Conservation (phyloP, 1,140 invertebrate genomes). For the Eriocheir sinensis region DNA sequence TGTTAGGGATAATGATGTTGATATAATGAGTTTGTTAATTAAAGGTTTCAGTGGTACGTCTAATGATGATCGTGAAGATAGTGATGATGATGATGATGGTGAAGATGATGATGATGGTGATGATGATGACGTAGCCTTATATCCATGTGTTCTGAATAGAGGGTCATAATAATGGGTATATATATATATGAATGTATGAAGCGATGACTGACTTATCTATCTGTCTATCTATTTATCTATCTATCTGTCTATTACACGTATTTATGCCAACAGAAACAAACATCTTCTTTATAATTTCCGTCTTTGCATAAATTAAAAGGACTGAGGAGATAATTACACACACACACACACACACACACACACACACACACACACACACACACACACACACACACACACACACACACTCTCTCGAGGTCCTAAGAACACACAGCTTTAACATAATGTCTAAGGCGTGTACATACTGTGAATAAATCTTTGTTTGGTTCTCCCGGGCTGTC, state of each 20-base stretch:
- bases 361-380: slow-evolving; percentile 5
- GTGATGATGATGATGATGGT: neutral
- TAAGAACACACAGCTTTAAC: slow-evolving; percentile 7
- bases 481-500: neutral
- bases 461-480: slow-evolving; percentile 5
- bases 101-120: neutral
- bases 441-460: neutral
- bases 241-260: neutral
- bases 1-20: neutral
- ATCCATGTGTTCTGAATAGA: neutral
- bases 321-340: neutral
- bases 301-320: neutral
- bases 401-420: slow-evolving; percentile 1
- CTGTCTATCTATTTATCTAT: neutral
- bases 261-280: neutral
- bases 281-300: neutral
- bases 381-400: too few relatives aligned
- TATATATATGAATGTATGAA: slow-evolving; percentile 2
- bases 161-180: too few relatives aligned
- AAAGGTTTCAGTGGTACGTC: too few relatives aligned
- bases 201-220: neutral
- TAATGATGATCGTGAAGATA: neutral
- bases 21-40: too few relatives aligned
- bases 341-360: slow-evolving; percentile 22
- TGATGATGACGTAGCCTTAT: neutral